A percentile compares a stretch with the other conserved stretches of the same genome.
Conservation (phyloP, 2,888 invertebrate species). For the Caenorhabditis doughertyi region DNA sequence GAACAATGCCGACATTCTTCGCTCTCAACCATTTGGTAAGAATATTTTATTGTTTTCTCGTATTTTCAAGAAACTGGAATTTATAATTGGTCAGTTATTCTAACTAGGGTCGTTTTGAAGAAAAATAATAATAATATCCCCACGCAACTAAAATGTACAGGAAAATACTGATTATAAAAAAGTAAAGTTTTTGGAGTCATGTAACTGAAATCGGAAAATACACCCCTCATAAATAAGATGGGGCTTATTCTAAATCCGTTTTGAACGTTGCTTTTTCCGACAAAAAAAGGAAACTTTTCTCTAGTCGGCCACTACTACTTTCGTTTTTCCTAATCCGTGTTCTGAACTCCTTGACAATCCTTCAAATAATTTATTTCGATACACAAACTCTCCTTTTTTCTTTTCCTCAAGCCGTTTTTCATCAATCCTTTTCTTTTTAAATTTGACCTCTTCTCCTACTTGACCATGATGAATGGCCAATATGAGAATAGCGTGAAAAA, state of each 20-base stretch:
- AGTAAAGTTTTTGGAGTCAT: too few species aligned
- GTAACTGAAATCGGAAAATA: not conserved
- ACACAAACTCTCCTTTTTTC: slow-evolving; percentile 19
- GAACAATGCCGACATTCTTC: slow-evolving; percentile 60
- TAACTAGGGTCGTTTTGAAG: slow-evolving; percentile 12
- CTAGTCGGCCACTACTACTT: slow-evolving; percentile 7
- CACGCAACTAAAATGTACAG: not conserved
- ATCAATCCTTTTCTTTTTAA: not conserved
- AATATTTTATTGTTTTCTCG: slow-evolving; percentile 36
- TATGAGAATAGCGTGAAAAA: not conserved
- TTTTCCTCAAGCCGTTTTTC: not conserved
- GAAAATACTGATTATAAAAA: too few species aligned
- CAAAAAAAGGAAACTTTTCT: not conserved
- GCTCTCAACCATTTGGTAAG: slow-evolving; percentile 60
- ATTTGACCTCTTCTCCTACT: slow-evolving; percentile 9
- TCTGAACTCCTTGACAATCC: slow-evolving; percentile 27
- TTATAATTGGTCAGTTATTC: slow-evolving; percentile 21
- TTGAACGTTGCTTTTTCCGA: slow-evolving; percentile 15
- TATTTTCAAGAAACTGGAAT: slow-evolving; percentile 31
- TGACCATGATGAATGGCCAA: slow-evolving; percentile 28
- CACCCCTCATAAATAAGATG: not conserved
- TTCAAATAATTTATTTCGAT: slow-evolving; percentile 19
- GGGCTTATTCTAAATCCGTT: slow-evolving; percentile 1
- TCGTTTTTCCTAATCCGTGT: slow-evolving; percentile 28
- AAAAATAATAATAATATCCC: not conserved